Evolutionary conservation across 2,888 invertebrate genomes (phyloP).

Genomic region (Caenorhabditis panamensis): DNA sequence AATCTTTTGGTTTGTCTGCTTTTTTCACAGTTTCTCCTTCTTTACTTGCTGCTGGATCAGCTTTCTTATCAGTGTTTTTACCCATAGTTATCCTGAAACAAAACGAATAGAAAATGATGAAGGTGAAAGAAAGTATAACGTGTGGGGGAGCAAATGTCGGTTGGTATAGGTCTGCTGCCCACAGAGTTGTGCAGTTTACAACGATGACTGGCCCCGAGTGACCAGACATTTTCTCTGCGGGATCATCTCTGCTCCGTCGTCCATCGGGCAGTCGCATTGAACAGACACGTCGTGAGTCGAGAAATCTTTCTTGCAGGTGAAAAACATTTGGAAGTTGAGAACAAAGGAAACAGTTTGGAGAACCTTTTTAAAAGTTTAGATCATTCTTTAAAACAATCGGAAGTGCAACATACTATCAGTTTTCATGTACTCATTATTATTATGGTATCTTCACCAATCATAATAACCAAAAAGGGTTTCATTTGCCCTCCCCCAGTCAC

Average conservation of each 20-base stretch:
- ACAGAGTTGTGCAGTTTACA: constrained; percentile 54
- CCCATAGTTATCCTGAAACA: not conserved
- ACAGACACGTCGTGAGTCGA: no score
- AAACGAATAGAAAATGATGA: not conserved
- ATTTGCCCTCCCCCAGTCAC: no score
- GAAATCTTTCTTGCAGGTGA: not conserved
- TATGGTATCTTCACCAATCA: no score
- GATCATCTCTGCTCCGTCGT: constrained; percentile 2
- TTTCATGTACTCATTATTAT: no score
- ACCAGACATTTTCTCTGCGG: constrained; percentile 40
- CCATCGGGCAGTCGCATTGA: not conserved
- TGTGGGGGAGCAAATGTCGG: constrained; percentile 8
- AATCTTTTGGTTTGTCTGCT: no score
- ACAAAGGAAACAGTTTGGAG: no score
- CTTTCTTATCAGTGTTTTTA: not conserved
- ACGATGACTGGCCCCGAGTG: constrained; percentile 29
- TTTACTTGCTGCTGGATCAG: not conserved
- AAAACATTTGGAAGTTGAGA: no score
- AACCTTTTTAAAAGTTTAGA: no score
- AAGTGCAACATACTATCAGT: no score
- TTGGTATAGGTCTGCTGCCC: constrained; percentile 15
- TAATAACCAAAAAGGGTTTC: no score
- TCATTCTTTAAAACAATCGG: no score
- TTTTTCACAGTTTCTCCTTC: not conserved
- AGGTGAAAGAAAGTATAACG: not conserved